Percentiles rank a stretch among this genome's conserved stretches.
phyloP scores from a whole-genome alignment of 1,140 invertebrate genomes.

The Neelides sp. region DNA sequence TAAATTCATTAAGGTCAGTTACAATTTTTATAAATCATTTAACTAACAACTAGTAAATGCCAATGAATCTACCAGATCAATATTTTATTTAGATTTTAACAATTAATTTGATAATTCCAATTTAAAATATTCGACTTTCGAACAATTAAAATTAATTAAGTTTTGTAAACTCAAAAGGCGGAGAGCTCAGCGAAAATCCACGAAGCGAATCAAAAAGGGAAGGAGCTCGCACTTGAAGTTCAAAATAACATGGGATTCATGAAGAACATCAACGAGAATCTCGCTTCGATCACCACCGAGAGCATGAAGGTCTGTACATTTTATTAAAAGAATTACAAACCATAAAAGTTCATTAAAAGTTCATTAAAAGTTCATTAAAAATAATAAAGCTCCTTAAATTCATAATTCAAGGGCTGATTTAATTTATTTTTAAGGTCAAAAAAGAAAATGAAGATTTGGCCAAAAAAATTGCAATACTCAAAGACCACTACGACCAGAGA shows the following conservation, averaged over 20 bases:
- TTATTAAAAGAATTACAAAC: no score
- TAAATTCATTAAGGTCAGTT: conserved; percentile 24
- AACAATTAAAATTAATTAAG: conserved; percentile 1
- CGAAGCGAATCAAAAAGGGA: conserved; percentile 29
- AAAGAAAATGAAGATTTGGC: conserved; percentile 28
- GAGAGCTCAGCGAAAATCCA: conserved; percentile 27
- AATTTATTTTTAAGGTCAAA: conserved; percentile 16
- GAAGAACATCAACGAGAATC: conserved; percentile 30
- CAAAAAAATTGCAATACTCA: conserved; percentile 20
- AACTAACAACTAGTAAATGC: no score
- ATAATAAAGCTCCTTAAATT: no score
- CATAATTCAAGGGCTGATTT: not conserved
- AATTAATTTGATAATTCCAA: not conserved
- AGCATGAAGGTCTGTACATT: conserved; percentile 11
- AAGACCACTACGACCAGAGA: conserved; percentile 26
- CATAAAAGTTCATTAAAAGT: no score
- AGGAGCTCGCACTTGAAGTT: conserved; percentile 29
- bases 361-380: no score
- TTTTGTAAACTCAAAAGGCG: no score
- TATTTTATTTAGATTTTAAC: not conserved
- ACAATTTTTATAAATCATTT: not conserved
- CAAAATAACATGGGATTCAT: conserved; percentile 31
- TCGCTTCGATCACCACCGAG: conserved; percentile 20
- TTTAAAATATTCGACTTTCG: not conserved
- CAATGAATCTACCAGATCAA: not conserved